Evolutionary conservation across 2,113 vertebrate species (phyloP).

Genomic region (Apaloderma vittatum): DNA sequence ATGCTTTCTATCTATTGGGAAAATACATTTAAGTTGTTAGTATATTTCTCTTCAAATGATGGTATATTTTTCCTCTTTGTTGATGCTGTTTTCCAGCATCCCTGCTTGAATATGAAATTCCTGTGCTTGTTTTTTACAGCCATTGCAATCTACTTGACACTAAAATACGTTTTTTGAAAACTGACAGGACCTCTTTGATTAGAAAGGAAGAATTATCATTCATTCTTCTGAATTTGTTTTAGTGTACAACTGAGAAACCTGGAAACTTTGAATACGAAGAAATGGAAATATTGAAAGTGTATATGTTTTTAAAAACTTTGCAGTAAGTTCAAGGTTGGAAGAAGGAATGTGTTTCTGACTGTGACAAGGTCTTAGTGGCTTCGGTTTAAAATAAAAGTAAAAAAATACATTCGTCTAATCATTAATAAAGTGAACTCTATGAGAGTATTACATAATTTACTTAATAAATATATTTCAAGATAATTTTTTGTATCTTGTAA

Average conservation of each 20-base stretch:
- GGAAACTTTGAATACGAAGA: background rate
- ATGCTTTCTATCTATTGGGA: background rate
- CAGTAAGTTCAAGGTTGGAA: background rate
- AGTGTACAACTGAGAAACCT: background rate
- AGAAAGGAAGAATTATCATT: background rate
- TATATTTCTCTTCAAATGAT: background rate
- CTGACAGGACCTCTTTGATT: fast-evolving
- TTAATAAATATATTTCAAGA: background rate
- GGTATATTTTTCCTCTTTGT: background rate
- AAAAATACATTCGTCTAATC: background rate
- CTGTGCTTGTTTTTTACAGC: background rate
- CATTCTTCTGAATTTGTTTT: background rate
- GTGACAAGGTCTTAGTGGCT: background rate
- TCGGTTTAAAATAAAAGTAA: background rate
- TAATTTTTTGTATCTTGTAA: background rate
- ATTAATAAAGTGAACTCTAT: background rate
- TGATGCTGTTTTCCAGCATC: background rate
- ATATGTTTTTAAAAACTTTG: background rate
- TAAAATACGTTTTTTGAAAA: background rate
- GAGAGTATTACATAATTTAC: background rate
- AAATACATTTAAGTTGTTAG: background rate
- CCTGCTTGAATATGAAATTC: background rate
- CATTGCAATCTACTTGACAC: background rate
- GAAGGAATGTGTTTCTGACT: background rate
- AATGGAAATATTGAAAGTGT: background rate